A percentile compares a stretch with the other conserved stretches of the same genome.
Evolutionary conservation across 2,797 vertebrate species (phyloP).

Genomic region (Sebastes trivittatus): DNA sequence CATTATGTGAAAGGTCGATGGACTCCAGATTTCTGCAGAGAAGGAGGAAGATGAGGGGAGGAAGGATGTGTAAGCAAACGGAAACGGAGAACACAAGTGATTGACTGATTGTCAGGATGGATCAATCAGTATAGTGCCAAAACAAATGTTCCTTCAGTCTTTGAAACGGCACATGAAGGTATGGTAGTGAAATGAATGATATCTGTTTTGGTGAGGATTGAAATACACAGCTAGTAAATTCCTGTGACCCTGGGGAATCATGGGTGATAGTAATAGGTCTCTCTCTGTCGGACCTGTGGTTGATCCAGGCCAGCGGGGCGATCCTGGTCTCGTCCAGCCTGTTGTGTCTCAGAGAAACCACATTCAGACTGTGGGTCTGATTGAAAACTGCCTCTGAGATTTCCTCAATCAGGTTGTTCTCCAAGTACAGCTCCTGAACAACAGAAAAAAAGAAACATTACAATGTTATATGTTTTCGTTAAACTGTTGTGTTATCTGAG

Average conservation of each 20-base stretch:
- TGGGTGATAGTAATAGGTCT: not conserved
- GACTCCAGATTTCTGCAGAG: slow-evolving; percentile 92
- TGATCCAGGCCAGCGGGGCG: slow-evolving; percentile 93
- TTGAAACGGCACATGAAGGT: not conserved
- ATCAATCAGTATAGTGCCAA: not conserved
- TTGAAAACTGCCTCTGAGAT: slow-evolving; percentile 93
- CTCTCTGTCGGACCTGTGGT: slow-evolving; percentile 85
- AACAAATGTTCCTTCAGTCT: not conserved
- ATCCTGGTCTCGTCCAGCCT: slow-evolving; percentile 93
- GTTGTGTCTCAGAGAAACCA: slow-evolving; percentile 91
- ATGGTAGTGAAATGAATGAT: not conserved
- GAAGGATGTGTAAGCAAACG: not conserved
- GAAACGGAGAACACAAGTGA: not conserved
- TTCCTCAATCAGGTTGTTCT: slow-evolving; percentile 96
- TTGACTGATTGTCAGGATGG: not conserved
- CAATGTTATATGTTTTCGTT: not conserved
- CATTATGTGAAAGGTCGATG: slow-evolving; percentile 94
- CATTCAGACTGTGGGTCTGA: slow-evolving; percentile 89
- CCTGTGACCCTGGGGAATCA: not conserved
- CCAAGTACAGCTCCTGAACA: slow-evolving; percentile 91
- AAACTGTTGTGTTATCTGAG: not conserved
- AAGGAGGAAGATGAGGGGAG: not conserved
- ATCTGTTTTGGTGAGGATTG: not conserved
- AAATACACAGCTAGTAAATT: not conserved
- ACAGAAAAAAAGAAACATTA: not conserved